Evolutionary conservation across 2,113 vertebrate species (phyloP), one percentile per base, ranked within the genome.

Genomic region (Megalops atlanticus): DNA sequence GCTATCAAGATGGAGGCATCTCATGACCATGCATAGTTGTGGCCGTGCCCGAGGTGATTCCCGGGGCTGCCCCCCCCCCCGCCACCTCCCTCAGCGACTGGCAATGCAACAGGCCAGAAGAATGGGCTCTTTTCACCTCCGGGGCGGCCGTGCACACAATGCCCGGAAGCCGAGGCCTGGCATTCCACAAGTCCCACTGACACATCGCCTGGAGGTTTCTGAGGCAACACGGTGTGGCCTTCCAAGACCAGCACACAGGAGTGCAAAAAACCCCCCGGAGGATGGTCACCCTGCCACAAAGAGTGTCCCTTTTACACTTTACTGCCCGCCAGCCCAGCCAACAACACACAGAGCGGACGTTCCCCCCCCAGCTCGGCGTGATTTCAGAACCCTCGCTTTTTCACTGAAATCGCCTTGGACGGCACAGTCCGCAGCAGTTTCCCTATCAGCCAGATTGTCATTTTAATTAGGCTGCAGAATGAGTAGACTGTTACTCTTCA

Each of bases 141-240:
- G 77, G 70, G 83, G 81, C 78, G 54, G 83, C 81, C 36, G 82
- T 45, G 82, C 47, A 6, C 81, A 93, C 92, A 93, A 93, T 92
- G 82, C 90, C 82, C 91, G 90, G 91, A 91, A 91, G 87, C 89
- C 16, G 31, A 47, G 74, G 83, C 76, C 81, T 82, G 83, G 81
- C 92, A 93, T 93, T 93, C 92, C 92, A 89, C 83, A 86, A 84
- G 89, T 81, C 74, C 81, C 58, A 77, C 82, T 81, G 88, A 92
- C 84, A 84, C 85, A 92, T 92, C 84, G 88, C 90, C 84, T 86
- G 88, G 89, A 93, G 89, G 91, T 94, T 93, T 90, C 93, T 90
- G 88, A 84, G 91, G 92, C 92, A 94, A 93, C 93, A 82, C 84
- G 76, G 76, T 6, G 70, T 76, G 80, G 70, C 76, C 72, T 49